phyloP scores from a whole-genome alignment of 2,113 vertebrate genomes.

The Porphyrio hochstetteri region DNA sequence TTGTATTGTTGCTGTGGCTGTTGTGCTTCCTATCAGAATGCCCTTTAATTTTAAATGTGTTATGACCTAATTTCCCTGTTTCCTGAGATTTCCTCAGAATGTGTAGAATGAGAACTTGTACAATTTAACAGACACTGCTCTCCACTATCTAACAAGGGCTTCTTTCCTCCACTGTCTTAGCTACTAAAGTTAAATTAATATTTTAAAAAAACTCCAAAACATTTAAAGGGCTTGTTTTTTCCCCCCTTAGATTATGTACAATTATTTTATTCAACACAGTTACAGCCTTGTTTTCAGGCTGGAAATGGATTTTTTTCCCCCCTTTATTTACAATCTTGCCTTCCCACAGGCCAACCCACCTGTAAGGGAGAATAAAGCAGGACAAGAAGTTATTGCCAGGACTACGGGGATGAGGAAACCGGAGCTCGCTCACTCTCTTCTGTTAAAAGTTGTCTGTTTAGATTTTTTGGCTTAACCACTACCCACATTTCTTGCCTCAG shows the following conservation, averaged over 20 bases:
- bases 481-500: neutral
- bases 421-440: neutral
- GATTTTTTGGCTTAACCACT: neutral
- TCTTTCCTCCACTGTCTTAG: neutral
- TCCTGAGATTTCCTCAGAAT: neutral
- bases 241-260: neutral
- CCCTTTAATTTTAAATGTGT: neutral
- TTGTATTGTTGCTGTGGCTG: neutral
- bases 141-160: neutral
- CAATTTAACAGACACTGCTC: neutral
- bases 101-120: neutral
- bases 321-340: neutral
- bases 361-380: neutral
- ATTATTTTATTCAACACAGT: slow-evolving; percentile 18
- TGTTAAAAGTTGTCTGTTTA: neutral
- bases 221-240: neutral
- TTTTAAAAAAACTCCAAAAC: neutral
- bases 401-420: neutral
- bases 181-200: neutral
- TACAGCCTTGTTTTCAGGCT: neutral
- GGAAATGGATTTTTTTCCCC: neutral
- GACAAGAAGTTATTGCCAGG: neutral
- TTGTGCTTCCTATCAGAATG: neutral
- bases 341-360: neutral
- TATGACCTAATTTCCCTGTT: neutral